Evolutionary conservation across 2,888 invertebrate species (phyloP).

Genomic region (Drosophila maculinotata): DNA sequence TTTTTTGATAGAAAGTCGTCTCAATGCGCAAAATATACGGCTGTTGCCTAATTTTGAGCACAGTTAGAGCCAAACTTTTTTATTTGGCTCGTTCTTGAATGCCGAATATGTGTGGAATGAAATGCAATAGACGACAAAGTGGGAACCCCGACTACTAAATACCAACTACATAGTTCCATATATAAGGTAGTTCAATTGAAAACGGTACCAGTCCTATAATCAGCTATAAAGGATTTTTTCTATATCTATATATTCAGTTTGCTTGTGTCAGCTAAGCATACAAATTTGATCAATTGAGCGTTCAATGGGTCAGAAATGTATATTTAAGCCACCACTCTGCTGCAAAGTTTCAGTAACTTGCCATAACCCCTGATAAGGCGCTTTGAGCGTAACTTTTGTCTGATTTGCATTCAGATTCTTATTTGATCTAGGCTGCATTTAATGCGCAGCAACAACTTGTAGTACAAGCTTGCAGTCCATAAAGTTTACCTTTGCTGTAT

Average conservation of each 20-base stretch:
- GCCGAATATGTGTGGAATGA: slow-evolving; percentile 8
- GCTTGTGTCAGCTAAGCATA: no score
- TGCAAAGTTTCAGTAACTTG: background rate
- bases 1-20: slow-evolving; percentile 1
- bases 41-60: slow-evolving; percentile 8
- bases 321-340: no score
- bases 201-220: no score
- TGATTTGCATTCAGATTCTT: slow-evolving; percentile 2
- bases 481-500: slow-evolving; percentile 7
- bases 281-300: no score
- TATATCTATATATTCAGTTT: no score
- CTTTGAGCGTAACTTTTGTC: slow-evolving; percentile 1
- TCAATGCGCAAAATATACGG: slow-evolving; percentile 2
- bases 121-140: background rate
- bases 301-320: no score
- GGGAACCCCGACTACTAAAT: background rate
- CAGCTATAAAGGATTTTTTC: no score
- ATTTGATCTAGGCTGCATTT: background rate
- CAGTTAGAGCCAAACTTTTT: slow-evolving; percentile 9
- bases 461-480: slow-evolving; percentile 15
- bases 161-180: background rate
- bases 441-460: slow-evolving; percentile 10
- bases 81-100: background rate
- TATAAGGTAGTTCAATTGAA: no score
- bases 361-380: background rate